These are phyloP conservation scores for Carposina sasakii DNA, from an alignment of 1,140 invertebrate genomes.

Conservation along the genomic window DNA sequence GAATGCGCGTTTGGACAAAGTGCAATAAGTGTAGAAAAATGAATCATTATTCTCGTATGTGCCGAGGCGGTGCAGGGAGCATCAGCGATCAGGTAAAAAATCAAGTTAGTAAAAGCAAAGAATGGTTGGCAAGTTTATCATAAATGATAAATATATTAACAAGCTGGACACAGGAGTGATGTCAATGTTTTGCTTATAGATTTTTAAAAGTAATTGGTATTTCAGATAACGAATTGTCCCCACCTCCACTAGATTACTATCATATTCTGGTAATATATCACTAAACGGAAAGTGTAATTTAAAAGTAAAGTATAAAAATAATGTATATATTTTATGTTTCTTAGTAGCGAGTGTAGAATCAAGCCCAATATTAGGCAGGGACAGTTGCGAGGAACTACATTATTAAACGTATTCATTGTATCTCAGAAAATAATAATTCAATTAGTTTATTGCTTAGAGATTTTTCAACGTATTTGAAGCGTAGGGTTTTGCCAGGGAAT, in stretches of 20 bases:
- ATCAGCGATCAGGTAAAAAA: slow-evolving; percentile 4
- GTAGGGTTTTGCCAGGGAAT: slow-evolving; percentile 1
- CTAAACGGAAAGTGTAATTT: neutral
- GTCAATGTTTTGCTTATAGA: slow-evolving; percentile 6
- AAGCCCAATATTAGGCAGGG: neutral
- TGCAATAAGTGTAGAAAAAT: neutral
- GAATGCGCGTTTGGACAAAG: slow-evolving; percentile 1
- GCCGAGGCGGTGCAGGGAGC: neutral
- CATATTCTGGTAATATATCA: slow-evolving; percentile 1
- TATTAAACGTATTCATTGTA: neutral
- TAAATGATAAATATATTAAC: neutral
- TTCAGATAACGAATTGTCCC: neutral
- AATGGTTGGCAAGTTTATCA: neutral
- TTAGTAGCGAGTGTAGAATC: slow-evolving; percentile 1
- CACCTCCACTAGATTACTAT: neutral
- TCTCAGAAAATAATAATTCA: neutral
- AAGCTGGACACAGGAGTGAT: slow-evolving; percentile 9
- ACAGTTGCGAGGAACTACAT: slow-evolving; percentile 2
- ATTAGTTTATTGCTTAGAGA: neutral
- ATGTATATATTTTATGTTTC: slow-evolving; percentile 1
- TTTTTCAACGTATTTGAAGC: slow-evolving; percentile 2
- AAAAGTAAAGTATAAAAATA: neutral
- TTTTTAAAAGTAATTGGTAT: slow-evolving; percentile 2
- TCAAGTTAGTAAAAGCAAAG: neutral
- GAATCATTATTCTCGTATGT: slow-evolving; percentile 10